A percentile compares a stretch with the other conserved stretches of the same genome.
Conservation (phyloP, 2,797 vertebrate species). For the Argyrosomus regius region DNA sequence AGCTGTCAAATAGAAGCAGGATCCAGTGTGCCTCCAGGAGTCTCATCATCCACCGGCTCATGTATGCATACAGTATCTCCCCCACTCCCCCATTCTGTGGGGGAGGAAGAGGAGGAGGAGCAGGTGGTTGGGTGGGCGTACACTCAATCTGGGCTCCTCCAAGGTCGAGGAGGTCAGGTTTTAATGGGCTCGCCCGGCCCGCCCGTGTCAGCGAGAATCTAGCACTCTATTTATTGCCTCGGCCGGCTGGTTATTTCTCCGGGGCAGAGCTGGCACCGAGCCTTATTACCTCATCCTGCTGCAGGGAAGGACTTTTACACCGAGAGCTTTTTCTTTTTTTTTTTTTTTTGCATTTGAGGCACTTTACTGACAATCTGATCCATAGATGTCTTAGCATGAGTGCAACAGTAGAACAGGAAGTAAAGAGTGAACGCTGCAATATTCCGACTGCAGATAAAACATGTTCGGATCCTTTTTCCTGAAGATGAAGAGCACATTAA, state of each 20-base stretch:
- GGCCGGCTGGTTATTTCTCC: conserved; percentile 55
- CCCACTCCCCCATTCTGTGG: not conserved
- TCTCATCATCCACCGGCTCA: not conserved
- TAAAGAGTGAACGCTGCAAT: not conserved
- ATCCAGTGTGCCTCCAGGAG: conserved; percentile 11
- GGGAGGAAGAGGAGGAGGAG: conserved; percentile 65
- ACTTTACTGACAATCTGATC: conserved; percentile 8
- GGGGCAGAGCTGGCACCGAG: conserved; percentile 64
- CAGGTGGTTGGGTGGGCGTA: conserved; percentile 78
- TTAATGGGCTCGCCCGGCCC: conserved; percentile 69
- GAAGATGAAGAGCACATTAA: not conserved
- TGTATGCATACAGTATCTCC: not conserved
- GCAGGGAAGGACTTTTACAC: conserved; percentile 38
- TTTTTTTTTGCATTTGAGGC: conserved; percentile 1
- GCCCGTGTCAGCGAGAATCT: conserved; percentile 68
- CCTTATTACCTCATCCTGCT: conserved; percentile 57
- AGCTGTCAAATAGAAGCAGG: not conserved
- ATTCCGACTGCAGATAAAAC: not conserved
- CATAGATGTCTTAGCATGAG: not conserved
- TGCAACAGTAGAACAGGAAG: not conserved
- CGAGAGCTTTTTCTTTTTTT: not conserved
- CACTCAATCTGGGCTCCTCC: conserved; percentile 48
- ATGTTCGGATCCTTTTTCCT: not conserved
- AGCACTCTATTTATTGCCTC: conserved; percentile 66
- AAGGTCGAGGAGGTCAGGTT: conserved; percentile 73